Evolutionary conservation across 2,888 invertebrate species (phyloP), one percentile per base, ranked within the genome.

Genomic region (Drosophila austrosaltans): DNA sequence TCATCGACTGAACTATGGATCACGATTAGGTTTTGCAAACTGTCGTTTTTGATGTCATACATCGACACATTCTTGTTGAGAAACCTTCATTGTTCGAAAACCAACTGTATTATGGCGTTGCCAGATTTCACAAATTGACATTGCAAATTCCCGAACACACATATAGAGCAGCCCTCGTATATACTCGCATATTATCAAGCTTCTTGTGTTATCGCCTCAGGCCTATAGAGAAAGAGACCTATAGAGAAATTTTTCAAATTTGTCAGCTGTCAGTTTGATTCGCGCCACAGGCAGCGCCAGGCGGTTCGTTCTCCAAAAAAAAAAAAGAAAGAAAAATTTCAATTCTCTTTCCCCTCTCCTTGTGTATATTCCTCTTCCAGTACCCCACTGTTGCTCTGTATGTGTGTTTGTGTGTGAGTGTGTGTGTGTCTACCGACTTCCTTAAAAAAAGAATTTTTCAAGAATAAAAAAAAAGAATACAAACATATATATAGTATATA

Each of bases 251-350:
- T 69, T 69, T 77, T 68, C 6, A 71, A 67, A 75, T 58, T 78
- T 68, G 48, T 48, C 53, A 77, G 61, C 63, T 44, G 64, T 81
- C 85, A 83, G 83, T 82, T 86, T 69, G 57, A 74, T 69, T 69
- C 64, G 85, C 77, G 79, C 72, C 73, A 71, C 82, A 70, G 67
- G 69, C 82, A 70, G 67, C 73, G 69, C 77, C 53, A 75, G 30
- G 77, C 77, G 77, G 87, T 77, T 85, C 84, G 62, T 69, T 25
- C 22, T 64, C 40, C 28, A 36, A 36, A 36, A 16, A 16, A 16
- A 16, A 16, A 16, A 16, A 16, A 16, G 16, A 16, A 16, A 16
- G 16, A 16, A 16, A 16, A 1, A 16, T 16, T 16, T 16, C 16
- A 16, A 16, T 16, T 16, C 16, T 8, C 1, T 36, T 7, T 36